Percentiles rank a stretch among this genome's conserved stretches.
Conservation (phyloP, 1,140 invertebrate genomes). For the Papilio machaon region DNA sequence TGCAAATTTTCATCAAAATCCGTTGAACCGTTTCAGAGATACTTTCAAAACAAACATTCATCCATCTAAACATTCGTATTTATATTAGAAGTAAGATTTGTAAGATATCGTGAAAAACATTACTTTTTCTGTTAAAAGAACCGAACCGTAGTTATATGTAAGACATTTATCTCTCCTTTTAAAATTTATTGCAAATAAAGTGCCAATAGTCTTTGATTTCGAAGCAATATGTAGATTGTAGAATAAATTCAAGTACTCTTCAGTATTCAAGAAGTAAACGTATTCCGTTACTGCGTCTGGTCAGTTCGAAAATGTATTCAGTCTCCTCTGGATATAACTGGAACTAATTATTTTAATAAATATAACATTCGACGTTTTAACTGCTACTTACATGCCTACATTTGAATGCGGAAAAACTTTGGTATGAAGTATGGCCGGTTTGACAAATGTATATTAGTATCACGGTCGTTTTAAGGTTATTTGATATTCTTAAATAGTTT, state of each 20-base stretch:
- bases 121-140: neutral
- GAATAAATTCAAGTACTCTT: constrained; percentile 21
- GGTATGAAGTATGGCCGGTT: neutral
- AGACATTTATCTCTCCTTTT: neutral
- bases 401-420: constrained; percentile 24
- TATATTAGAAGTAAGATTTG: no score
- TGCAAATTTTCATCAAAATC: no score
- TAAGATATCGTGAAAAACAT: neutral
- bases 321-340: constrained; percentile 21
- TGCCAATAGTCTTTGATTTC: constrained; percentile 20
- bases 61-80: no score
- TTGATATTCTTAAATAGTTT: neutral
- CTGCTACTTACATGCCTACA: neutral
- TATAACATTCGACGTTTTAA: constrained; percentile 16
- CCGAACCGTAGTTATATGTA: neutral
- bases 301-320: constrained; percentile 31
- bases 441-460: neutral
- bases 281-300: constrained; percentile 26
- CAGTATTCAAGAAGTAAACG: constrained; percentile 34
- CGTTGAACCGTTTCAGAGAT: no score
- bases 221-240: constrained; percentile 10
- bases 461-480: neutral
- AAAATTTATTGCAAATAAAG: neutral
- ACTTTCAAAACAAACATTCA: no score
- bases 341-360: constrained; percentile 23